Base-by-base conservation (phyloP, 2,888 invertebrate genomes). In the Xestia c-nigrum region DNA sequence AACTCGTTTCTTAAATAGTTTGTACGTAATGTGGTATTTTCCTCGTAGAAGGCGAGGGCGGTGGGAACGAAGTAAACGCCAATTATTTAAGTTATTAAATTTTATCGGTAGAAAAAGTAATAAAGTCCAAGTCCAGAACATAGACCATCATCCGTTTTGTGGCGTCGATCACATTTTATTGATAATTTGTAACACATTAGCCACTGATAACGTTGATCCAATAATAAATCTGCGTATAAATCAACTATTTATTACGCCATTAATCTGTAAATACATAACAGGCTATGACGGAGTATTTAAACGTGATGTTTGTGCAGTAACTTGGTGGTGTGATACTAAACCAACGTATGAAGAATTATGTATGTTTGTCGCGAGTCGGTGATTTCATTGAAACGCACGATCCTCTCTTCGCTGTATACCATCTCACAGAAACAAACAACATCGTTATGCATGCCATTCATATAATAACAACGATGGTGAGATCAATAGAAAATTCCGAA, bases 151-250 rank as follows among this genome's bases (percentile, higher is more conserved):
- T 63, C 52, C 14, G 43, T 72, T 63, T 57, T n/a, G 69, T 79
- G 75, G 59, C 67, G 70, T 71, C 70, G 72, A 68, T 61, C 40
- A 72, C 52, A 84, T 67, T 78, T 72, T 72, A 72, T 72, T 74
- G 69, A 76, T 66, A 75, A 74, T 76, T 72, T 74, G 55, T 78
- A 72, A 79, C 68, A 59, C 74, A 69, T 77, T 73, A 55, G 69
- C 73, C 63, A 77, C 72, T 76, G 84, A 88, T 81, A 83, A 83
- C 73, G 82, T 74, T 79, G 82, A 85, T 84, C 78, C 82, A 85
- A 86, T 85, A 87, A 85, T 87, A 87, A 88, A 87, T 86, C 79
- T 85, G 80, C 81, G 76, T 81, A 84, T 87, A 87, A 88, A 87
- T 86, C 84, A 87, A 88, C 81, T 81, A 81, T 86, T 87, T 86